Evolutionary conservation across 2,888 invertebrate species (phyloP).

Genomic region (Cephus pygmeus): DNA sequence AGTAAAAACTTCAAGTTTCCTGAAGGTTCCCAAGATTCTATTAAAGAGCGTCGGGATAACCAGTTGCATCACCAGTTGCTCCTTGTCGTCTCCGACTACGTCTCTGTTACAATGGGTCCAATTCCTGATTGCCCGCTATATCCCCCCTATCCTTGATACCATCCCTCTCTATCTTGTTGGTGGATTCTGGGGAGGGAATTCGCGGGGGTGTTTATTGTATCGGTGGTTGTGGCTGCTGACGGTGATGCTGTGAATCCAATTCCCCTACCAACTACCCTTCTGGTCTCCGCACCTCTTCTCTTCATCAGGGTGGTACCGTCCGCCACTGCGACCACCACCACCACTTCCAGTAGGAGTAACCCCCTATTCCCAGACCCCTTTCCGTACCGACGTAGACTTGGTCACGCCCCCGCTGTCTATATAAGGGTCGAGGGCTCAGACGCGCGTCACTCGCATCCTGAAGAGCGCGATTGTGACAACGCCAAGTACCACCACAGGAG

Average conservation of each 20-base stretch:
- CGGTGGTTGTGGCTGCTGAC: neutral
- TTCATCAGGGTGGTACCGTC: neutral
- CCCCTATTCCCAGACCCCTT: conserved; percentile 3
- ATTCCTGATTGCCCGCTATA: neutral
- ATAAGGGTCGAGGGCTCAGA: conserved; percentile 50
- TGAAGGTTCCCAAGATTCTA: neutral
- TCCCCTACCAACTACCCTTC: neutral
- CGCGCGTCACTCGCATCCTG: conserved; percentile 55
- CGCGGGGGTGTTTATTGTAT: neutral
- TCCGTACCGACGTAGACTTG: conserved; percentile 15
- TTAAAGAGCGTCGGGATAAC: conserved; percentile 20
- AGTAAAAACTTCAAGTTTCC: neutral
- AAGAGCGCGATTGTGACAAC: conserved; percentile 23
- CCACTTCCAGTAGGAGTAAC: neutral
- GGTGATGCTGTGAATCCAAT: neutral
- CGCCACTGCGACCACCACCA: neutral
- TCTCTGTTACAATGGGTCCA: neutral
- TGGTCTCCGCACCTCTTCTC: neutral
- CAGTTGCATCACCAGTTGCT: conserved; percentile 59
- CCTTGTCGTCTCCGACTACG: conserved; percentile 3
- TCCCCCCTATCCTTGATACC: neutral
- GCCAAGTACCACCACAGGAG: conserved; percentile 11
- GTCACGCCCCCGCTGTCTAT: conserved; percentile 61
- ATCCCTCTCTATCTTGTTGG: neutral
- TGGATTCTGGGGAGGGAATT: neutral